Evolutionary conservation across 1,140 invertebrate species (phyloP), one percentile per base, ranked within the genome.

Genomic region (Rhopalosiphum padi): DNA sequence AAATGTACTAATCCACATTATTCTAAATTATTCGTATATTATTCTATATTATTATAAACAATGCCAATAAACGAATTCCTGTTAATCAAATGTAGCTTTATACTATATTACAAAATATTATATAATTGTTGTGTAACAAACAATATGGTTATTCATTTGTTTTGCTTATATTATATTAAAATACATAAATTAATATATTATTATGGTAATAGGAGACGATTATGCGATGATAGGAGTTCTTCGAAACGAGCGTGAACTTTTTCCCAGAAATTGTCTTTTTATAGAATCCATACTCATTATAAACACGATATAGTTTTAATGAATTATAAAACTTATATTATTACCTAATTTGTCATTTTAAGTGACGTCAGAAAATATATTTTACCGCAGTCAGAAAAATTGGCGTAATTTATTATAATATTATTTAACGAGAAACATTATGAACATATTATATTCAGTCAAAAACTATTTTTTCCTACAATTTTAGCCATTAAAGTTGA

Each of bases 271-370:
- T 68, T 15, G 60, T n/a, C 11, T n/a, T 68, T 68, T n/a, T 68
- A 68, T n/a, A n/a, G 4, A 68, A 68, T n/a, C 15, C n/a, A 68
- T 68, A n/a, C 15, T n/a, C 30, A n/a, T 68, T 68, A n/a, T 68
- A 68, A 68, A 18, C 60, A 18, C n/a, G 15, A 68, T n/a, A 68
- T 68, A 68, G 15, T 23, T 68, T 9, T 68, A n/a, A n/a, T 68
- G 60, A 68, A 68, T 68, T 68, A n/a, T n/a, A n/a, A n/a, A 68
- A 68, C 60, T 68, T 68, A 30, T 30, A 11, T 30, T 60, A 60
- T 60, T 68, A 68, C 60, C 60, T n/a, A 68, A 68, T 68, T n/a
- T 68, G 60, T 68, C 60, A 68, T 68, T n/a, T 68, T 68, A 68
- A 68, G 30, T 68, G 30, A 18, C 60, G 23, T n/a, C 60, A n/a